Evolutionary conservation across 2,797 vertebrate species (phyloP), one percentile per base, ranked within the genome.

Genomic region (Streptopelia turtur): DNA sequence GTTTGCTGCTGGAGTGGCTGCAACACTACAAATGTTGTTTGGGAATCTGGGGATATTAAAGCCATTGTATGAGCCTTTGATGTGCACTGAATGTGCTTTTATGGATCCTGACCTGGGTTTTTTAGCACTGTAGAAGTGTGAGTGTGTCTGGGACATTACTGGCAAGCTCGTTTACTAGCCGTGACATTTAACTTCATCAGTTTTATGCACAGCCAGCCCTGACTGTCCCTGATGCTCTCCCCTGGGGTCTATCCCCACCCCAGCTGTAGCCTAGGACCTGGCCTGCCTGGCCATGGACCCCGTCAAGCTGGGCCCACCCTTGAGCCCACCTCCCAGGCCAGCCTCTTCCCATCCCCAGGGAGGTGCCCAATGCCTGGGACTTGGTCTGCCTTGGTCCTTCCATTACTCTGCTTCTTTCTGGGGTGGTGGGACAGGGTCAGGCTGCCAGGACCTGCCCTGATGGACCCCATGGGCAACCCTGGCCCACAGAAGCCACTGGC

Each of bases 301-400:
- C 53, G 39, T 16, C 0, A 1, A 41, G n/a, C 35, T 4, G 3
- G 13, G 16, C 17, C 13, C 9, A 49, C 4, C 18, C 2, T 1
- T 30, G 23, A 76, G 16, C 13, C 27, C 12, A 4, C 3, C 1
- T 25, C 17, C 37, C 0, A 0, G 6, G 10, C 27, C 43, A 39
- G 5, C 24, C 25, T 61, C n/a, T 74, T 27, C 52, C 21, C 5
- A 4, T 41, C 37, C 65, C 28, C 31, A 15, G 3, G 28, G 31
- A 71, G 64, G 16, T 30, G 8, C 6, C 28, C 1, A 2, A 31
- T 57, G 23, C 8, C 47, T 2, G 1, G 20, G 7, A 4, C 13
- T 33, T 41, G 10, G 6, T 50, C 43, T 83, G 10, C 18, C 22
- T 31, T 52, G 35, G 27, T 2, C 6, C 11, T 11, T 17, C 16